A percentile compares a stretch with the other conserved stretches of the same genome.
Conservation (phyloP, 2,888 invertebrate genomes). For the Cenopis cana region DNA sequence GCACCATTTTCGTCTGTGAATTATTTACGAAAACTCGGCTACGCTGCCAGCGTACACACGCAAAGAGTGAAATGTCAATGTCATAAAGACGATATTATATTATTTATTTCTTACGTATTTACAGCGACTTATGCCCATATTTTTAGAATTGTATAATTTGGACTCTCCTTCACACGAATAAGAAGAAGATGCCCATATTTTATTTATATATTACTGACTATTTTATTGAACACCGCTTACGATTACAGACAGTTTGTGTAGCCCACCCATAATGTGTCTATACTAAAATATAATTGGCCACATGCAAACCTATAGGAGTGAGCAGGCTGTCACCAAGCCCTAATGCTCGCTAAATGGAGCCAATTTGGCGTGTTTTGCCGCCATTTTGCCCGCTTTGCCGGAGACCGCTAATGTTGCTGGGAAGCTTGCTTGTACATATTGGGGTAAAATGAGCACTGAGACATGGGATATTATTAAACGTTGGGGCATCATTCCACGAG, state of each 20-base stretch:
- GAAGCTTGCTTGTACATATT: conserved; percentile 21
- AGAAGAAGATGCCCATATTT: too few species aligned
- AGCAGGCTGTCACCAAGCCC: conserved; percentile 46
- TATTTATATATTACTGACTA: too few species aligned
- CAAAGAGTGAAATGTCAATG: too few species aligned
- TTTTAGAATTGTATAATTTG: too few species aligned
- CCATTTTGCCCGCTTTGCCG: conserved; percentile 39
- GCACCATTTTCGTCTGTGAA: background rate
- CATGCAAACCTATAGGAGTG: background rate
- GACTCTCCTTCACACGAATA: too few species aligned
- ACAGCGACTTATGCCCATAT: too few species aligned
- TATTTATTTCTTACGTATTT: too few species aligned
- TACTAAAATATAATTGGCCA: background rate
- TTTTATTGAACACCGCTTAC: too few species aligned
- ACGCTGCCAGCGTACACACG: too few species aligned
- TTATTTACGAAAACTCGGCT: background rate
- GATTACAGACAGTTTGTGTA: too few species aligned
- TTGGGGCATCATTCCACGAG: too few species aligned
- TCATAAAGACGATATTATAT: too few species aligned
- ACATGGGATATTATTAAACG: background rate
- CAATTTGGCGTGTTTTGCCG: conserved; percentile 71
- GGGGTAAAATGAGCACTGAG: conserved; percentile 8
- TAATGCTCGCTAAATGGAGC: conserved; percentile 72
- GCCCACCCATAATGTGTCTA: background rate
- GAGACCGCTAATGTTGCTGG: conserved; percentile 45